These are phyloP conservation scores for Diaphora mendica DNA, from an alignment of 2,888 invertebrate genomes.

Conservation along the genomic window DNA sequence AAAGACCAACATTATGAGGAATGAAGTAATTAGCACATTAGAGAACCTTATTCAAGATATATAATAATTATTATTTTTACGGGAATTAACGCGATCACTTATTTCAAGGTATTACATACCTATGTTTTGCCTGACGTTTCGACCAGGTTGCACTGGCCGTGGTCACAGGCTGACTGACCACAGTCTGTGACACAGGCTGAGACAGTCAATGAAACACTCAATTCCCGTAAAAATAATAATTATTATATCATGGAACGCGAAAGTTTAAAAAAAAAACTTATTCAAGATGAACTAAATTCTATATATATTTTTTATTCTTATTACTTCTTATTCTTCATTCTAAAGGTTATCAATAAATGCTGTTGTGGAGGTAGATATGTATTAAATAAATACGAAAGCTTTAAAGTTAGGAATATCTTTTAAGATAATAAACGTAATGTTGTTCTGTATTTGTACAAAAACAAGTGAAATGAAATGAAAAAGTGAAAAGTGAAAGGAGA, in stretches of 20 bases:
- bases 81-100: too few species aligned
- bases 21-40: background rate
- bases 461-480: background rate
- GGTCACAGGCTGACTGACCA: too few species aligned
- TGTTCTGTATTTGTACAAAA: background rate
- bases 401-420: background rate
- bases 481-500: too few species aligned
- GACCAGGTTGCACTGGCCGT: too few species aligned
- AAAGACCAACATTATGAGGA: background rate
- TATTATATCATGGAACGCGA: too few species aligned
- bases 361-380: background rate
- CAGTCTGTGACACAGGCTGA: too few species aligned
- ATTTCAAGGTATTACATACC: too few species aligned
- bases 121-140: too few species aligned
- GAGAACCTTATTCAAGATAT: background rate
- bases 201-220: too few species aligned
- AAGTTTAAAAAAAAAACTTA: too few species aligned
- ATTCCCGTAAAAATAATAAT: too few species aligned
- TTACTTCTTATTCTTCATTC: background rate
- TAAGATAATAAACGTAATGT: background rate
- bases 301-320: background rate
- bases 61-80: too few species aligned
- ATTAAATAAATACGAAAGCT: background rate
- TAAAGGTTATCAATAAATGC: background rate
- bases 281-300: background rate